These are phyloP conservation scores for Clivina fossor DNA, from an alignment of 2,888 invertebrate species.

Conservation along the genomic window DNA sequence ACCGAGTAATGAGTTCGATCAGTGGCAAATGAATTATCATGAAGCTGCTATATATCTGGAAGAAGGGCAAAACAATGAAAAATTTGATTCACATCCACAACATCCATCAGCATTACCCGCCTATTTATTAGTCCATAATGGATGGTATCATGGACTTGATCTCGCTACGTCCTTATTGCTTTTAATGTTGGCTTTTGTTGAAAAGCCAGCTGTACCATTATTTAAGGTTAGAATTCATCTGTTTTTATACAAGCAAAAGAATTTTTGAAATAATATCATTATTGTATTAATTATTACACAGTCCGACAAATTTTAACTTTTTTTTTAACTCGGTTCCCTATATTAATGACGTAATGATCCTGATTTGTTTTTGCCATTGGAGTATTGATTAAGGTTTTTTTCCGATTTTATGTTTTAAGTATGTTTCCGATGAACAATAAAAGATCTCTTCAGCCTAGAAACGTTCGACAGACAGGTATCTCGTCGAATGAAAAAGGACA, in stretches of 20 bases:
- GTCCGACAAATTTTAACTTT: too few relatives aligned
- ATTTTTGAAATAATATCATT: conserved; percentile 27
- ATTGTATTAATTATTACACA: too few relatives aligned
- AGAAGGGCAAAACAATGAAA: conserved; percentile 89
- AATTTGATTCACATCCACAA: conserved; percentile 85
- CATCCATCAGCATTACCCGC: conserved; percentile 82
- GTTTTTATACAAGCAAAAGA: conserved; percentile 1
- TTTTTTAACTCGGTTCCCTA: too few relatives aligned
- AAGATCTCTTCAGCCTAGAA: too few relatives aligned
- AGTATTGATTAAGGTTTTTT: too few relatives aligned
- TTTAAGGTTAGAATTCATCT: conserved; percentile 58
- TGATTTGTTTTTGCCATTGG: too few relatives aligned
- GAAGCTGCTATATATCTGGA: conserved; percentile 87
- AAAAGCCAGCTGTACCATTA: conserved; percentile 76
- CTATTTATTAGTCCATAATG: conserved; percentile 83
- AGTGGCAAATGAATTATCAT: conserved; percentile 89
- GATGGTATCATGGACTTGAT: conserved; percentile 83
- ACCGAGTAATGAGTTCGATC: conserved; percentile 59
- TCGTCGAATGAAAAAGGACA: too few relatives aligned
- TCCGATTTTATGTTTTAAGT: too few relatives aligned
- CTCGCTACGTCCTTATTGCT: conserved; percentile 74
- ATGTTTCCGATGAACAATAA: too few relatives aligned
- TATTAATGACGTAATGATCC: too few relatives aligned
- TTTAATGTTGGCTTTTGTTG: conserved; percentile 74
- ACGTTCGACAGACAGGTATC: too few relatives aligned